Percentiles rank a stretch among this genome's conserved stretches.
Evolutionary conservation across 1,140 invertebrate genomes (phyloP).

Genomic region (Macrobrachium rosenbergii): DNA sequence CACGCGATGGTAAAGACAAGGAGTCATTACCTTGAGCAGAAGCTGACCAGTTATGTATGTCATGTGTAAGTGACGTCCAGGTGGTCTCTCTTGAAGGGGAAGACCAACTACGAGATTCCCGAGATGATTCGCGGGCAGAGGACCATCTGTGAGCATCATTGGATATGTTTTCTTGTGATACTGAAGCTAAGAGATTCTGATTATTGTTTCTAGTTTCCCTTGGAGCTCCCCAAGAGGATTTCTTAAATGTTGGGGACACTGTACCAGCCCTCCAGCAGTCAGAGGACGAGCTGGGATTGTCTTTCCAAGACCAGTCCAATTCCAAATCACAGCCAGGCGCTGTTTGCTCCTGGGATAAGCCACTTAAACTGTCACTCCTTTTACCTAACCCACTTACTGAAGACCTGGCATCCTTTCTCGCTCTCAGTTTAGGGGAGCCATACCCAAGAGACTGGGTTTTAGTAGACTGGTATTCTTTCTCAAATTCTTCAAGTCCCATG

Average conservation of each 20-base stretch:
- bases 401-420: background rate
- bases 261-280: too few relatives aligned
- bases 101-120: too few relatives aligned
- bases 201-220: background rate
- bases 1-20: slow-evolving; percentile 16
- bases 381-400: too few relatives aligned
- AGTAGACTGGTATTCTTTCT: slow-evolving; percentile 9
- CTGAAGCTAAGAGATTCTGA: background rate
- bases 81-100: too few relatives aligned
- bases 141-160: slow-evolving; percentile 22
- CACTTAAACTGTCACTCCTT: too few relatives aligned
- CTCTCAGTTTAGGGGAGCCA: slow-evolving; percentile 11
- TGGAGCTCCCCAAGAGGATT: too few relatives aligned
- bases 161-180: background rate
- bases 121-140: background rate
- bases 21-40: background rate
- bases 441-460: slow-evolving; percentile 25
- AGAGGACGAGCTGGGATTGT: too few relatives aligned
- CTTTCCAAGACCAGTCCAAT: too few relatives aligned
- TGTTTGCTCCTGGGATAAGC: too few relatives aligned
- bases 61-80: too few relatives aligned
- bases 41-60: background rate
- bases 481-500: slow-evolving; percentile 12
- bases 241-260: too few relatives aligned
- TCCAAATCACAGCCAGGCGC: too few relatives aligned